Percentiles rank a stretch among this genome's conserved stretches.
Evolutionary conservation across 2,888 invertebrate species (phyloP).

Genomic region (Nipponacmea schrenckii): DNA sequence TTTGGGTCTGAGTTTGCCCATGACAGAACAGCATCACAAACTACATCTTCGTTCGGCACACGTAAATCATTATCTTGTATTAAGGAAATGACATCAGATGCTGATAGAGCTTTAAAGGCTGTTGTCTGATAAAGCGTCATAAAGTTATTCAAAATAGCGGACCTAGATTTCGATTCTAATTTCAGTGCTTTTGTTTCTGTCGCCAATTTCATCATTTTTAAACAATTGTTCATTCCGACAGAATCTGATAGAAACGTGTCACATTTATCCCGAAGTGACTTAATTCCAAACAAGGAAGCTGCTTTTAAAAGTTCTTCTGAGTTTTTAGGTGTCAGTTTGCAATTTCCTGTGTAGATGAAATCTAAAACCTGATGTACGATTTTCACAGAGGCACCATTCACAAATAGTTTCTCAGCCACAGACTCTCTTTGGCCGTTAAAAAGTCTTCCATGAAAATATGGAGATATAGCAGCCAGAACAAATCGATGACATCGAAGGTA

Average conservation of each 20-base stretch:
- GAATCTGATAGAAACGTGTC: neutral
- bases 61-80: conserved; percentile 35
- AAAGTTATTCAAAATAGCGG: conserved; percentile 22
- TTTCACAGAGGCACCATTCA: conserved; percentile 12
- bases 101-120: conserved; percentile 23
- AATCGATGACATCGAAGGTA: conserved; percentile 24
- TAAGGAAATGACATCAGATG: conserved; percentile 38
- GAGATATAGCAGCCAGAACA: conserved; percentile 26
- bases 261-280: neutral
- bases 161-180: conserved; percentile 15
- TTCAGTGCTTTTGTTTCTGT: conserved; percentile 10
- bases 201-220: conserved; percentile 4
- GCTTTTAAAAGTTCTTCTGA: neutral
- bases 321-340: neutral
- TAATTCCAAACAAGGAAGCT: neutral
- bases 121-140: conserved; percentile 15
- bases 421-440: conserved; percentile 27
- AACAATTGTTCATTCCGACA: neutral
- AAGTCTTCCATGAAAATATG: conserved; percentile 30
- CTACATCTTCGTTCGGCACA: conserved; percentile 40
- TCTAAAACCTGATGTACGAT: neutral
- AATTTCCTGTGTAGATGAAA: neutral
- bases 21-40: conserved; percentile 40
- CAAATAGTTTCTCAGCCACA: conserved; percentile 22
- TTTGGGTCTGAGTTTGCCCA: conserved; percentile 40